Base-by-base conservation (phyloP, 1,140 invertebrate species). In the Mya arenaria region DNA sequence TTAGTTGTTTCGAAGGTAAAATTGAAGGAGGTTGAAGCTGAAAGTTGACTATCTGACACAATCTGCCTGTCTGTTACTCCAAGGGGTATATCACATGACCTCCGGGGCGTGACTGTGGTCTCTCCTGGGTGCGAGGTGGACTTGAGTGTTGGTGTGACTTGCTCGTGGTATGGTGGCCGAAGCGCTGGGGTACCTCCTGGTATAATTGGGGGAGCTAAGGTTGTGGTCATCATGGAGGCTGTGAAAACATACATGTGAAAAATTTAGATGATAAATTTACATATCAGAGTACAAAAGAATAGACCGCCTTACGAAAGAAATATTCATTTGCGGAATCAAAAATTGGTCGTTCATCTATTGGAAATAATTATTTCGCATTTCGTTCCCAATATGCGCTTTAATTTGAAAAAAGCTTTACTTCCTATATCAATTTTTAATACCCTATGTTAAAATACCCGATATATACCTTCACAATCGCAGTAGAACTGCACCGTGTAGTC, bases 401-500 rank as follows among this genome's bases (percentile, higher is more conserved):
- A n/a, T n/a, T n/a, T n/a, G n/a, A n/a, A n/a, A n/a, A n/a, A n/a
- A n/a, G n/a, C n/a, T n/a, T n/a, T n/a, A n/a, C n/a, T n/a, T n/a
- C n/a, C n/a, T n/a, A n/a, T n/a, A n/a, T n/a, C n/a, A n/a, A n/a
- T n/a, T n/a, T n/a, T n/a, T n/a, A n/a, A n/a, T n/a, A n/a, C n/a
- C n/a, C n/a, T n/a, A n/a, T n/a, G n/a, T n/a, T n/a, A n/a, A n/a
- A n/a, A n/a, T n/a, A n/a, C n/a, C n/a, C n/a, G n/a, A n/a, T n/a
- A n/a, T n/a, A n/a, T 82, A 36, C 60, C 48, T 69, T 39, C 71
- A 82, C 93, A 93, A 68, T 91, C 83, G 68, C 93, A 94, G 58
- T 89, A 88, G 30, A 92, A 88, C 39, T 92, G 85, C 32, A 93
- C 86, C 66, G 92, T 90, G 77, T 91, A 91, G 83, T 93, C 93